Base-by-base conservation (phyloP, 2,797 vertebrate species). In the Leptatherina wallacei region DNA sequence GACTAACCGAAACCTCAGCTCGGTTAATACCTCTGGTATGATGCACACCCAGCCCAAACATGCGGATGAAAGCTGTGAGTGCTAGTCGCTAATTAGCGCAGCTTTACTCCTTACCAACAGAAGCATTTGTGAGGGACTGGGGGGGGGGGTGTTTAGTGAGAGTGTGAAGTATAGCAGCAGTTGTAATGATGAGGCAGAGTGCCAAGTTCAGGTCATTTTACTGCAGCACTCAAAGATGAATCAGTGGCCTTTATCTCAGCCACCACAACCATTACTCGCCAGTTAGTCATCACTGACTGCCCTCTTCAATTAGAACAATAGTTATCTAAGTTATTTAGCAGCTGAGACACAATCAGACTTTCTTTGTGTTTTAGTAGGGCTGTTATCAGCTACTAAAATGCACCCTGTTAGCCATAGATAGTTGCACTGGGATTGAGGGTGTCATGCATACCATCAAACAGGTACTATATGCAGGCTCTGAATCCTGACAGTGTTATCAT, bases 51-150 rank as follows among this genome's bases (percentile, higher is more conserved):
- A 9, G 73, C 68, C 67, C 73, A 71, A 81, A 88, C 86, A 87
- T 35, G 82, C 85, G 84, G 82, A 82, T 81, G 64, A 90, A 87
- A 88, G 85, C 72, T 60, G 77, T 10, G 6, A 84, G 69, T 80
- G 85, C 85, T 89, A 86, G 76, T 88, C 78, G 66, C 81, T 88
- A 92, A 93, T 91, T 92, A 89, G 65, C 86, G 44, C 68, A 49
- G 65, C 72, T 77, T 73, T 73, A 33, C 61, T 80, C 62, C 63
- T 77, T 42, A 57, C 51, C 78, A 71, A 80, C 81, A 71, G 78
- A 71, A 77, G 81, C 75, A 38, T 73, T 75, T 79, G 74, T 78
- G 73, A 75, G 59, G 38, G 30, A 32, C 30, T 32, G 30, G 5
- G 18, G 35, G 32, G 6, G 33, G 33, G 33, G 33, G 33, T 33